A percentile compares a stretch with the other conserved stretches of the same genome.
phyloP scores from a whole-genome alignment of 2,113 vertebrate species.

The Cheirogaleus medius region DNA sequence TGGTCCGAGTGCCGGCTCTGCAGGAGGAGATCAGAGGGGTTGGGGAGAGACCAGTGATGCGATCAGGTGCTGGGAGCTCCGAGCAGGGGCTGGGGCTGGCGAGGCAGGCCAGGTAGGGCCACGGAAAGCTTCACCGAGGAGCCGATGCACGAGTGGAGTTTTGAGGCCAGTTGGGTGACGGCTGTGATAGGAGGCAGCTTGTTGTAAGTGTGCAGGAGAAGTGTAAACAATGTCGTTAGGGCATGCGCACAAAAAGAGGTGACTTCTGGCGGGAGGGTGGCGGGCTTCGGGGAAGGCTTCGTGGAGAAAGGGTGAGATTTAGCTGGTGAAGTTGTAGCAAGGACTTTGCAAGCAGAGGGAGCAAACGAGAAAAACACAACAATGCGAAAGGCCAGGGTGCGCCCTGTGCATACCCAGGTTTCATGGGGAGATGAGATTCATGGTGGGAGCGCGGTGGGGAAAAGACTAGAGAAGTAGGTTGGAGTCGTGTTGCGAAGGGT shows the following conservation, averaged over 20 bases:
- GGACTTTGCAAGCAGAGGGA: not conserved
- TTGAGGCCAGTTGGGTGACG: not conserved
- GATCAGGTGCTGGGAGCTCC: not conserved
- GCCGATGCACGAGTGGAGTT: not conserved
- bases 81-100: fast-evolving
- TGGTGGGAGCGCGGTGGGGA: not conserved
- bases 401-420: not conserved
- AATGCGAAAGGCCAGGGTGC: not conserved
- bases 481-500: not conserved
- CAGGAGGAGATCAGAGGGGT: not conserved
- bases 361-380: not conserved
- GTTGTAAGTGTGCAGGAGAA: not conserved
- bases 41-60: not conserved
- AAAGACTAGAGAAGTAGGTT: not conserved
- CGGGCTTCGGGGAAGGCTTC: not conserved
- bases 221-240: not conserved
- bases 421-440: not conserved
- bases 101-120: fast-evolving
- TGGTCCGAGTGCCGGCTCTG: not conserved
- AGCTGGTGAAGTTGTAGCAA: not conserved
- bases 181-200: no score
- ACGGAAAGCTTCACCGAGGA: not conserved
- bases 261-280: not conserved
- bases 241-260: not conserved
- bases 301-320: not conserved